These are phyloP conservation scores for Seira sanloemensis DNA, from an alignment of 2,888 invertebrate genomes.

Conservation along the genomic window DNA sequence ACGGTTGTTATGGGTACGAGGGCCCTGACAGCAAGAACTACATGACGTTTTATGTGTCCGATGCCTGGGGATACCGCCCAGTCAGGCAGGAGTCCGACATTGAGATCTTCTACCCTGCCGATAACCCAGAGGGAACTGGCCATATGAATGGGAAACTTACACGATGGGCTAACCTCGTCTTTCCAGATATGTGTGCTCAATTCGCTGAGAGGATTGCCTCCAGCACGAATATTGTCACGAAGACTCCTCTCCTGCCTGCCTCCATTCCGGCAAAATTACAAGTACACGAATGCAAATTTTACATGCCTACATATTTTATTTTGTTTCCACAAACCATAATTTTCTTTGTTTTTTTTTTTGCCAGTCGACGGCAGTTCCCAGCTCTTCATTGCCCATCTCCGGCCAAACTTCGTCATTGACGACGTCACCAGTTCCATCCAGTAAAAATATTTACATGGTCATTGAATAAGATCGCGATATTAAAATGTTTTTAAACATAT, in stretches of 20 bases:
- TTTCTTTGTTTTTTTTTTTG: background rate
- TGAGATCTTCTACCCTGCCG: conserved; percentile 80
- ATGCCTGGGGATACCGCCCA: conserved; percentile 86
- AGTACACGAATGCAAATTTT: too few species aligned
- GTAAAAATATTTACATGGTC: background rate
- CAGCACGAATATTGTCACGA: conserved; percentile 52
- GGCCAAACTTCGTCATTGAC: background rate
- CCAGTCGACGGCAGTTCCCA: background rate
- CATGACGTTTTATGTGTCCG: conserved; percentile 84
- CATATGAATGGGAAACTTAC: conserved; percentile 78
- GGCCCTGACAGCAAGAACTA: conserved; percentile 82
- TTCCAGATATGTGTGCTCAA: conserved; percentile 83
- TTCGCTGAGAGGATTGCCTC: conserved; percentile 60
- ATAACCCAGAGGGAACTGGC: conserved; percentile 72
- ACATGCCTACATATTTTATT: too few species aligned
- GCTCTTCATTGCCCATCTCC: background rate
- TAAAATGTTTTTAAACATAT: too few species aligned
- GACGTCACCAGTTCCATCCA: background rate
- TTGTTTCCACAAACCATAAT: too few species aligned
- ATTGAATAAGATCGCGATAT: too few species aligned
- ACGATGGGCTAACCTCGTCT: conserved; percentile 83
- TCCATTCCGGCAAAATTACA: conserved; percentile 15
- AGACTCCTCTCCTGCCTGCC: conserved; percentile 21
- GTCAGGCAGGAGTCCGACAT: conserved; percentile 83
- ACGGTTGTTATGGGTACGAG: conserved; percentile 87